These are phyloP conservation scores for Hiodon tergisus DNA, from an alignment of 2,113 vertebrate genomes.

Conservation along the genomic window DNA sequence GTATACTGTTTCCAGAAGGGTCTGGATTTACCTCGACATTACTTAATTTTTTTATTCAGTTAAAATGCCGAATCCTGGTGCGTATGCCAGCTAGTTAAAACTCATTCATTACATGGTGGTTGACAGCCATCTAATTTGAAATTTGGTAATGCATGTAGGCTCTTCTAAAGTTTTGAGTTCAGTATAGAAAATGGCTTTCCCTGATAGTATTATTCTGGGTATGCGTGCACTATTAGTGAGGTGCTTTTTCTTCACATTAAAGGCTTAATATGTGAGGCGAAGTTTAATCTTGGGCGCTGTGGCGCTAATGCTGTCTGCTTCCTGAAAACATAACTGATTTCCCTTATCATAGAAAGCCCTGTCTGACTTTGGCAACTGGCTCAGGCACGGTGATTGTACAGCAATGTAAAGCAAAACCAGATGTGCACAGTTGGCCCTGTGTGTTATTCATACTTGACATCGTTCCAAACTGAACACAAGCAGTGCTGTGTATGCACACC, in stretches of 20 bases:
- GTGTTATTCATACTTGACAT: constrained; percentile 18
- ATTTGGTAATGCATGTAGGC: neutral
- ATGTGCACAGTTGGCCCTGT: constrained; percentile 16
- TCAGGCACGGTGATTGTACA: neutral
- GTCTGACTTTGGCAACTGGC: neutral
- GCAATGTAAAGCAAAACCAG: constrained; percentile 27
- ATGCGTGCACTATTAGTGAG: neutral
- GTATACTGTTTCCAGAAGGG: too few relatives aligned
- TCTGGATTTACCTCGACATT: too few relatives aligned
- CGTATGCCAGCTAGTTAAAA: too few relatives aligned
- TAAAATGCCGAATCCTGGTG: too few relatives aligned
- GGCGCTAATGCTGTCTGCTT: constrained; percentile 13
- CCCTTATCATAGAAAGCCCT: constrained; percentile 11
- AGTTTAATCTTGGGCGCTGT: constrained; percentile 14
- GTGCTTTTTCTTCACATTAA: constrained; percentile 12
- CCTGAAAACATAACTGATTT: constrained; percentile 21
- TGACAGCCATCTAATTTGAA: too few relatives aligned
- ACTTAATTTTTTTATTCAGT: too few relatives aligned
- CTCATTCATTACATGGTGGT: too few relatives aligned
- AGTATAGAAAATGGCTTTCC: constrained; percentile 21
- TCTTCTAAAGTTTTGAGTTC: constrained; percentile 1
- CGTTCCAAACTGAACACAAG: constrained; percentile 24
- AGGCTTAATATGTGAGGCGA: constrained; percentile 1
- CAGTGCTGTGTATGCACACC: constrained; percentile 3
- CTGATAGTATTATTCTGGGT: constrained; percentile 14